Percentiles rank a stretch among this genome's conserved stretches.
Conservation (phyloP, 2,113 vertebrate species). For the Halichoeres trimaculatus region DNA sequence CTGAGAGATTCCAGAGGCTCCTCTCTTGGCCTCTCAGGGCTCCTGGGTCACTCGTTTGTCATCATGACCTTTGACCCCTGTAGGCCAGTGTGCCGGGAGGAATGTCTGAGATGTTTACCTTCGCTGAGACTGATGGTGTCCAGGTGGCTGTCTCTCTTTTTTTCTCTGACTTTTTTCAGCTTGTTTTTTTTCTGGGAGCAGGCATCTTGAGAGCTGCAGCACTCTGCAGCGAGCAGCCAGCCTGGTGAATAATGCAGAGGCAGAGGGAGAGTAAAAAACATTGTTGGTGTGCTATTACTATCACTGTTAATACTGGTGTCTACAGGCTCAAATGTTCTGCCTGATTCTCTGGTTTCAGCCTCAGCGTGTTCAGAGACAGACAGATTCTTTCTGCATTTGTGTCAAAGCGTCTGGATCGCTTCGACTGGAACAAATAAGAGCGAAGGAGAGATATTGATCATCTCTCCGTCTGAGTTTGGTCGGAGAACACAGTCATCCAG, state of each 20-base stretch:
- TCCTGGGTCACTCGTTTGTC: constrained; percentile 92
- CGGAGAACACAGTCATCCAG: constrained; percentile 50
- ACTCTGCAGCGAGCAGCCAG: constrained; percentile 37
- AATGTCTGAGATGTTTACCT: constrained; percentile 98
- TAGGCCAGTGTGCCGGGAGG: constrained; percentile 92
- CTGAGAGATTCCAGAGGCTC: constrained; percentile 97
- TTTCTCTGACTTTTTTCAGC: constrained; percentile 38
- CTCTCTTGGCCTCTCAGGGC: constrained; percentile 86
- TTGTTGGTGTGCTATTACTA: not conserved
- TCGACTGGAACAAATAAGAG: constrained; percentile 55
- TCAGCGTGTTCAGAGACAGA: not conserved
- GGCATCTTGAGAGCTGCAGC: constrained; percentile 30
- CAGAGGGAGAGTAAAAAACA: not conserved
- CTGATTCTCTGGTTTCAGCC: constrained; percentile 9
- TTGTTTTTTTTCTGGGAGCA: not conserved
- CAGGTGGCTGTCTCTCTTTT: constrained; percentile 88
- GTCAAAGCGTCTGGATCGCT: constrained; percentile 31
- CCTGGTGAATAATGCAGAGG: constrained; percentile 45
- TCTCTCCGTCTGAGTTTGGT: constrained; percentile 50
- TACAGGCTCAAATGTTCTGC: not conserved
- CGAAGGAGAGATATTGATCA: constrained; percentile 66
- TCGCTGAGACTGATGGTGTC: constrained; percentile 96
- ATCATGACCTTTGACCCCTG: constrained; percentile 95
- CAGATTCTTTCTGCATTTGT: constrained; percentile 25
- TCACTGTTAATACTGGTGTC: not conserved